Percentiles rank a stretch among this genome's conserved stretches.
These are phyloP conservation scores for Achatina immaculata DNA, from an alignment of 1,140 invertebrate genomes.

Conservation along the genomic window DNA sequence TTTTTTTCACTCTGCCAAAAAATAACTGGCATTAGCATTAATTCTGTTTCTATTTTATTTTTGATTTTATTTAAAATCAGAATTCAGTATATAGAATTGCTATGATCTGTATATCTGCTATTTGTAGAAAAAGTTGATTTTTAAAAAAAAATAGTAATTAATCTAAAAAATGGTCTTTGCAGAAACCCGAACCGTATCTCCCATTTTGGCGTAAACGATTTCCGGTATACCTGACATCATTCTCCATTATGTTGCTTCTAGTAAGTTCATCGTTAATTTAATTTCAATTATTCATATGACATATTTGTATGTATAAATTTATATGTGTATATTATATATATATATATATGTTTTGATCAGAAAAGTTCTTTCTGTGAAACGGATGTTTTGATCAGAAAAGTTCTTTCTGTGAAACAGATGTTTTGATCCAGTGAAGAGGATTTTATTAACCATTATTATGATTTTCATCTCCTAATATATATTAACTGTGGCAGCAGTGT, in stretches of 20 bases:
- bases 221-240: constrained; percentile 61
- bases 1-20: too few species aligned
- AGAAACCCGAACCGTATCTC: constrained; percentile 69
- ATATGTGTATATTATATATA: too few species aligned
- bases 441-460: not conserved
- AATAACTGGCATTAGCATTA: too few species aligned
- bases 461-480: too few species aligned
- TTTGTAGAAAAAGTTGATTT: not conserved
- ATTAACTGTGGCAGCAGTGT: too few species aligned
- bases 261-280: constrained; percentile 50
- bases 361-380: not conserved
- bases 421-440: not conserved
- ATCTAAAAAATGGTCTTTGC: not conserved
- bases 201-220: constrained; percentile 64
- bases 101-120: not conserved
- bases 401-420: not conserved
- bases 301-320: too few species aligned
- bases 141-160: not conserved
- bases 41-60: too few species aligned
- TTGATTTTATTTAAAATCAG: too few species aligned
- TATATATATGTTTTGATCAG: not conserved
- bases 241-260: constrained; percentile 65
- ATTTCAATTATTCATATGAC: not conserved
- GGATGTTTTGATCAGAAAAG: not conserved
- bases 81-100: too few species aligned